Base-by-base conservation (phyloP, 92 coral and sea anemone genomes). In the Chrysogorgia sp. region DNA sequence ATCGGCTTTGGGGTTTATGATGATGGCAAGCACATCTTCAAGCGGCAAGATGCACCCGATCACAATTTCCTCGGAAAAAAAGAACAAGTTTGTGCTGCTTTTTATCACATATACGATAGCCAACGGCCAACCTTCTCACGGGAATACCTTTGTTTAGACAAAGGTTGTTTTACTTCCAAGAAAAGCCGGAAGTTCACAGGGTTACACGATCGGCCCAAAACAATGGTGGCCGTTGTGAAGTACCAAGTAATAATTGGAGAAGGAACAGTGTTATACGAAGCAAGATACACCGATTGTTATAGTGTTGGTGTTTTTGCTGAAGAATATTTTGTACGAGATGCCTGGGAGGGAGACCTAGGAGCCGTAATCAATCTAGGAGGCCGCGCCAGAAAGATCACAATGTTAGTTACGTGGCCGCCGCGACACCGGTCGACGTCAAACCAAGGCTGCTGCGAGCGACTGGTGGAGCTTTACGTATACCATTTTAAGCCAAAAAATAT, bases 191-290 rank as follows among this genome's bases (percentile, higher is more conserved):
- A 47, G 53, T 15, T 47, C 17, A 47, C 2, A 47, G 10, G 10
- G 14, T 47, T 47, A n/a, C 15, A 47, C 53, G 53, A 15, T 15
- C 53, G 14, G 15, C 14, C 53, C 7, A 47, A 47, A 47, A 47
- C 53, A 47, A 47, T 47, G 53, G 53, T 47, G 14, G 53, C 53
- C n/a, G 53, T 47, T 7, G 53, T 47, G n/a, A 47, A 47, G n/a
- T 47, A n/a, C n/a, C 17, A 47, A 15, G 53, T 6, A n/a, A n/a
- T n/a, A n/a, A n/a, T n/a, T 15, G 15, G n/a, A 7, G 12, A 37
- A 12, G 53, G n/a, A 7, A 47, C 2, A 15, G 53, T 47, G 15
- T 7, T 6, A n/a, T 47, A 47, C n/a, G 53, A 47, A 15, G 53
- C 53, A 47, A 47, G 53, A 15, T 47, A 47, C 53, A 47, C 53